Evolutionary conservation across 2,797 vertebrate genomes (phyloP).

Genomic region (Manis javanica): DNA sequence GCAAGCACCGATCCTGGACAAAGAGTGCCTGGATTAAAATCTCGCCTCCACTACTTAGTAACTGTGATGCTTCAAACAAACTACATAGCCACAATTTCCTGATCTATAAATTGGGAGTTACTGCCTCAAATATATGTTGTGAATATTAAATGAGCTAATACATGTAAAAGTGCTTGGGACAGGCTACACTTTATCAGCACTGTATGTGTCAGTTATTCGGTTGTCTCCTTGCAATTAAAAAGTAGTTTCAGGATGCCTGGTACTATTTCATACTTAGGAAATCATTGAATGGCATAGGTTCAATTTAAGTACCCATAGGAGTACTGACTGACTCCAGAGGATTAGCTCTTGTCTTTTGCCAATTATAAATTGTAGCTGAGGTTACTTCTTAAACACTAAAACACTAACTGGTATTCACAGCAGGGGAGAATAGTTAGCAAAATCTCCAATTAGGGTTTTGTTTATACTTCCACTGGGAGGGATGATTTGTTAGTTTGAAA

Average conservation of each 20-base stretch:
- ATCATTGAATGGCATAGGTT: neutral
- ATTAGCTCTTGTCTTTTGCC: slow-evolving; percentile 45
- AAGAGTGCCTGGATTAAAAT: neutral
- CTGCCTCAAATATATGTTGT: neutral
- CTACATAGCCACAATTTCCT: neutral
- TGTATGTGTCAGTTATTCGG: neutral
- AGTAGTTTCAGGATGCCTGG: neutral
- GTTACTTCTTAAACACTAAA: slow-evolving; percentile 31
- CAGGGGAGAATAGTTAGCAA: slow-evolving; percentile 67
- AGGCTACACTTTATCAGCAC: neutral
- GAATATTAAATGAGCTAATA: neutral
- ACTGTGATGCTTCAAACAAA: neutral
- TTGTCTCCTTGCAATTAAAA: slow-evolving; percentile 39
- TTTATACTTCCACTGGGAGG: slow-evolving; percentile 70
- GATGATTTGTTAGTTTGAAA: slow-evolving; percentile 74
- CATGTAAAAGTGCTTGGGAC: neutral
- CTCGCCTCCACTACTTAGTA: neutral
- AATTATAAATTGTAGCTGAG: slow-evolving; percentile 63
- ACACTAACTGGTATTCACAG: slow-evolving; percentile 62
- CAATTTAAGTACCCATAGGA: neutral
- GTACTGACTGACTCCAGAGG: neutral
- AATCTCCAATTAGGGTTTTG: slow-evolving; percentile 74
- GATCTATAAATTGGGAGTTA: neutral
- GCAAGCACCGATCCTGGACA: neutral
- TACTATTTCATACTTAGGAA: slow-evolving; percentile 42